These are phyloP conservation scores for Dusona sp. DNA, from an alignment of 2,888 invertebrate genomes.

Conservation along the genomic window DNA sequence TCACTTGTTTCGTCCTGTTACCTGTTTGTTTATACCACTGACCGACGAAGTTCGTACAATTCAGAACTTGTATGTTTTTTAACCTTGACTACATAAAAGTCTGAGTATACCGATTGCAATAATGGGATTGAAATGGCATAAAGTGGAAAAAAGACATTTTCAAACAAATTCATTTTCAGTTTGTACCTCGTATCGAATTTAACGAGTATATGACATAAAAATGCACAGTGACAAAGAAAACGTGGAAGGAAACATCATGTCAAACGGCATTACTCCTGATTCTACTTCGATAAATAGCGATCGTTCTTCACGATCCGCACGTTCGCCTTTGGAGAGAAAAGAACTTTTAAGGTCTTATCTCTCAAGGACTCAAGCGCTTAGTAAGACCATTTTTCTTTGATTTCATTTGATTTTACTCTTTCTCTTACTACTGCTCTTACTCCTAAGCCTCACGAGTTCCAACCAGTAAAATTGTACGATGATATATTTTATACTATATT, in stretches of 20 bases:
- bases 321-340: slow-evolving; percentile 75
- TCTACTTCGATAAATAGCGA: background rate
- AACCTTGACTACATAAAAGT: background rate
- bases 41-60: background rate
- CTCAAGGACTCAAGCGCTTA: slow-evolving; percentile 70
- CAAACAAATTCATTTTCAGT: background rate
- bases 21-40: background rate
- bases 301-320: background rate
- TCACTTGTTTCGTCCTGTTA: background rate
- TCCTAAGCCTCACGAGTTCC: too few relatives aligned
- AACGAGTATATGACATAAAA: background rate
- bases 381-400: slow-evolving; percentile 69
- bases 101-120: background rate
- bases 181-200: background rate
- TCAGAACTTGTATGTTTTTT: background rate
- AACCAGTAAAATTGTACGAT: background rate
- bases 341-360: slow-evolving; percentile 71
- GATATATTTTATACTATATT: slow-evolving; percentile 43
- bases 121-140: background rate
- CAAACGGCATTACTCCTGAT: background rate
- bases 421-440: too few relatives aligned
- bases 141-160: background rate
- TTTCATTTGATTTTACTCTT: slow-evolving; percentile 8
- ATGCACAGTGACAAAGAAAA: slow-evolving; percentile 10
- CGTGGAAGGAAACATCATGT: background rate